Evolutionary conservation across 2,888 invertebrate species (phyloP).

Genomic region (Timema cristinae): DNA sequence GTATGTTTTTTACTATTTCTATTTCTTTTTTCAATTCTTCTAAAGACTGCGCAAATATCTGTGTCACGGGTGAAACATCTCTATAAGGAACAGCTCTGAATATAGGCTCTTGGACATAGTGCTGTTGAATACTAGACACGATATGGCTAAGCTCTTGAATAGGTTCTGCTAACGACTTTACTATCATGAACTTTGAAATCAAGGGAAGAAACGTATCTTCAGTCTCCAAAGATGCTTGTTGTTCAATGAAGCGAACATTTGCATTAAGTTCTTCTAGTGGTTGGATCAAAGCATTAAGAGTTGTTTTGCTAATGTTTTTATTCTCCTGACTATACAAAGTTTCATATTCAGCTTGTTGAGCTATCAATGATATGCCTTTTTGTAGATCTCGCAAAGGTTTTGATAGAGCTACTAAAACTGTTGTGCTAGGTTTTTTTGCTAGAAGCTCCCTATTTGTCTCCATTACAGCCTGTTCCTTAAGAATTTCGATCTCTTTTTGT

Average conservation of each 20-base stretch:
- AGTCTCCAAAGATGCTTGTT: conserved; percentile 22
- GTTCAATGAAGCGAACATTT: conserved; percentile 19
- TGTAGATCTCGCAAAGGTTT: conserved; percentile 27
- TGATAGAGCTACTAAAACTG: conserved; percentile 23
- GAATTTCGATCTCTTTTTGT: conserved; percentile 46
- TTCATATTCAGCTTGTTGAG: conserved; percentile 55
- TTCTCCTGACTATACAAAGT: conserved; percentile 61
- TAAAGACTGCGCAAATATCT: neutral
- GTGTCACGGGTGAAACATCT: conserved; percentile 1
- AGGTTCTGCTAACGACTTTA: conserved; percentile 19
- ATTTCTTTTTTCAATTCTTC: neutral
- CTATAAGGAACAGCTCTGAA: conserved; percentile 9
- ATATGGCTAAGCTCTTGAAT: neutral
- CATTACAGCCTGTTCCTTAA: conserved; percentile 44
- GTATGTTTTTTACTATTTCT: neutral
- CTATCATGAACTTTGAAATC: conserved; percentile 19
- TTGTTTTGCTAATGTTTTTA: too few relatives aligned
- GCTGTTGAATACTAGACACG: too few relatives aligned
- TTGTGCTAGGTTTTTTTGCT: neutral
- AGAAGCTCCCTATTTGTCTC: conserved; percentile 34
- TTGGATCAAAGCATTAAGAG: conserved; percentile 47
- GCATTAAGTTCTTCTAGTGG: conserved; percentile 56
- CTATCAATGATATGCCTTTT: conserved; percentile 15
- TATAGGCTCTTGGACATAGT: neutral
- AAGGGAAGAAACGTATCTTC: conserved; percentile 13